These are phyloP conservation scores for Rousettus leschenaultii DNA, from an alignment of 2,113 vertebrate genomes.

Conservation along the genomic window DNA sequence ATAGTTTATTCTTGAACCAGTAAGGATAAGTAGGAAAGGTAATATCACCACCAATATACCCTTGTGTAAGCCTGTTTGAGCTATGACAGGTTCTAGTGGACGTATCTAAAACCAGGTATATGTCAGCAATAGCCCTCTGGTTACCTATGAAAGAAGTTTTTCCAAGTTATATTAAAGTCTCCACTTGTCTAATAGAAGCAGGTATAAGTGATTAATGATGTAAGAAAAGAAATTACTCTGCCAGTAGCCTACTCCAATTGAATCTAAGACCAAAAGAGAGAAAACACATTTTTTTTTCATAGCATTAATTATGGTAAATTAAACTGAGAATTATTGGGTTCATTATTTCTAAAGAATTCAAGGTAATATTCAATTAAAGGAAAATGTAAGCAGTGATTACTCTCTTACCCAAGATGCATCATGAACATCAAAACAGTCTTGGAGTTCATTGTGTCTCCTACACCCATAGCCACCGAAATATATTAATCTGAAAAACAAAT, in stretches of 20 bases:
- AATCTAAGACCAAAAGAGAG: background rate
- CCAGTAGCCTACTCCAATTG: background rate
- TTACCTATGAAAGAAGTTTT: background rate
- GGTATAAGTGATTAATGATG: background rate
- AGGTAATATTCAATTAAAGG: background rate
- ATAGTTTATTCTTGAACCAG: background rate
- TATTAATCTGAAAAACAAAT: constrained; percentile 86
- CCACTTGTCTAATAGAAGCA: constrained; percentile 23
- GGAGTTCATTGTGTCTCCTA: constrained; percentile 88
- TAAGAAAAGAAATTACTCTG: constrained; percentile 1
- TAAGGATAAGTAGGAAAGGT: constrained; percentile 12
- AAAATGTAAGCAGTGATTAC: constrained; percentile 27
- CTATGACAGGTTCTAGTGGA: background rate
- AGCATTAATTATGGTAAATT: background rate
- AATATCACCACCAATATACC: background rate
- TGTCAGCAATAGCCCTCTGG: background rate
- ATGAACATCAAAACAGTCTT: constrained; percentile 91
- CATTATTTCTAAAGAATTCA: constrained; percentile 20
- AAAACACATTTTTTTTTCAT: background rate
- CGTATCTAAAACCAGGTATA: background rate
- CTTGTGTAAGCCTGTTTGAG: background rate
- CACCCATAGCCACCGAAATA: constrained; percentile 97
- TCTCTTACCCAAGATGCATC: constrained; percentile 94
- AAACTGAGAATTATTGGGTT: background rate
- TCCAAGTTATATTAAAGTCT: background rate